phyloP scores from a whole-genome alignment of 2,888 invertebrate species.

The Chouioia cunea region DNA sequence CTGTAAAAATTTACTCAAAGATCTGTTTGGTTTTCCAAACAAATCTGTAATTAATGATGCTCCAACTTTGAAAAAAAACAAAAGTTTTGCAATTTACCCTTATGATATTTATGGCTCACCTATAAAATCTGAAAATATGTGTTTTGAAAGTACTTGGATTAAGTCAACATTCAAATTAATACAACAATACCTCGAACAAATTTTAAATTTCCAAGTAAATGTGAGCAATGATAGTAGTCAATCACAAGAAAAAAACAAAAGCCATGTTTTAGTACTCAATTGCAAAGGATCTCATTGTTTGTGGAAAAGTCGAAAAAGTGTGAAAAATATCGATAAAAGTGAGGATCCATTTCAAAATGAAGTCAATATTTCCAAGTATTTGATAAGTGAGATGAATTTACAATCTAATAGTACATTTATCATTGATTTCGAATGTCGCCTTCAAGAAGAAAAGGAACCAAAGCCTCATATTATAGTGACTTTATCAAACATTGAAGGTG shows the following conservation, averaged over 20 bases:
- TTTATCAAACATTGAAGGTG: slow-evolving; percentile 54
- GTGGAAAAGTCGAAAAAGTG: slow-evolving; percentile 62
- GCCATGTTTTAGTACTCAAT: slow-evolving; percentile 61
- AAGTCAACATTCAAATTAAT: slow-evolving; percentile 56
- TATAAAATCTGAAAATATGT: slow-evolving; percentile 49
- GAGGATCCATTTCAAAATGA: slow-evolving; percentile 61
- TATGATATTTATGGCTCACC: not conserved
- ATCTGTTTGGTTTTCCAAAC: slow-evolving; percentile 12
- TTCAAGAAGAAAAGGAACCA: slow-evolving; percentile 54
- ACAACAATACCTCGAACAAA: slow-evolving; percentile 59
- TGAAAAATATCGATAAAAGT: slow-evolving; percentile 49
- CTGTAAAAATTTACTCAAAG: slow-evolving; percentile 36
- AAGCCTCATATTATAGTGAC: slow-evolving; percentile 57
- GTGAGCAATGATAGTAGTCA: slow-evolving; percentile 49
- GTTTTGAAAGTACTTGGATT: slow-evolving; percentile 57
- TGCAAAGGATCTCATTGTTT: slow-evolving; percentile 61
- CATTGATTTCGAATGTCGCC: not conserved
- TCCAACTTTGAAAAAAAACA: not conserved
- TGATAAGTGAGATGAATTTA: slow-evolving; percentile 49
- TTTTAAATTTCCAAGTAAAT: slow-evolving; percentile 60
- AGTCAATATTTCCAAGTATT: slow-evolving; percentile 60
- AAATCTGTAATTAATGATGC: not conserved
- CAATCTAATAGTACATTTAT: not conserved
- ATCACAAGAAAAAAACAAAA: slow-evolving; percentile 60
- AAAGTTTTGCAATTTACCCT: not conserved